phyloP scores from a whole-genome alignment of 2,888 invertebrate genomes.

The Stenotaenia linearis region DNA sequence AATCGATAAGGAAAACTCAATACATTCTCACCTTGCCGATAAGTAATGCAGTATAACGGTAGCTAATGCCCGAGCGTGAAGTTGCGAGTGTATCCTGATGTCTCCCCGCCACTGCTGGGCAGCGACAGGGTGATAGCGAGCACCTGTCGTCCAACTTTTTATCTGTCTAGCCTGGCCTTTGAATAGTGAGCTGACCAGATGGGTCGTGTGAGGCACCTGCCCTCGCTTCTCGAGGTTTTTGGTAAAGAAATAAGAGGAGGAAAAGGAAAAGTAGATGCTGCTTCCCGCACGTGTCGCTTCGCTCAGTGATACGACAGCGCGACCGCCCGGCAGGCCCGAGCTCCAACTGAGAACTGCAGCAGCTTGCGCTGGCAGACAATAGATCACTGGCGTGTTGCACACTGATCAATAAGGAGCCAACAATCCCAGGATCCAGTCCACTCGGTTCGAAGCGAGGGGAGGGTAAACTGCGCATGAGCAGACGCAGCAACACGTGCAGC shows the following conservation, averaged over 20 bases:
- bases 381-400: conserved; percentile 22
- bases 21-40: not conserved
- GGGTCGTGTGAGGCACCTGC: not conserved
- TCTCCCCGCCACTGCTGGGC: not conserved
- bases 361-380: conserved; percentile 30
- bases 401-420: conserved; percentile 26
- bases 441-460: not conserved
- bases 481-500: not conserved
- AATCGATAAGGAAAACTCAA: not conserved
- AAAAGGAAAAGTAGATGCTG: conserved; percentile 17
- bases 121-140: not conserved
- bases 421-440: conserved; percentile 14
- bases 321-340: not conserved
- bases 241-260: not conserved
- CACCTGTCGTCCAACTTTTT: conserved; percentile 5
- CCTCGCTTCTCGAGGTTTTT: not conserved
- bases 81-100: not conserved
- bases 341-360: conserved; percentile 27
- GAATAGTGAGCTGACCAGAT: not conserved
- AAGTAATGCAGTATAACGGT: not conserved
- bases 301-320: not conserved
- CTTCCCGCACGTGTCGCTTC: conserved; percentile 7
- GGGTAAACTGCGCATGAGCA: not conserved
- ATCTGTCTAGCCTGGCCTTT: conserved; percentile 4
- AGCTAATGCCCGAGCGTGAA: not conserved